phyloP scores from a whole-genome alignment of 2,797 vertebrate genomes.

The Benthosema pterotum region DNA sequence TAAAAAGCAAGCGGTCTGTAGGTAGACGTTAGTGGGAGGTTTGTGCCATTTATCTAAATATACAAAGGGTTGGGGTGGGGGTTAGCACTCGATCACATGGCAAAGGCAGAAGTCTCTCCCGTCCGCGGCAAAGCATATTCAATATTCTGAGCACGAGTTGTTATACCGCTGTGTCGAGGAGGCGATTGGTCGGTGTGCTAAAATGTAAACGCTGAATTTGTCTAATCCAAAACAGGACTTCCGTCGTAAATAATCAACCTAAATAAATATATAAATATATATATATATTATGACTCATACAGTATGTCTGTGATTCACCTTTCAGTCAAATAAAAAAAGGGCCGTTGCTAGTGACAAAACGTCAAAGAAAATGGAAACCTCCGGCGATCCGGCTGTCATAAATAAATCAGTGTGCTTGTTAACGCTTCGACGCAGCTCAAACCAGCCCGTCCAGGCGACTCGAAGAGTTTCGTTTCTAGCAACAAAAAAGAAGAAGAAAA shows the following conservation, averaged over 20 bases:
- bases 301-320: no score
- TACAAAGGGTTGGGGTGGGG: slow-evolving; percentile 19
- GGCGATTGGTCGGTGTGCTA: slow-evolving; percentile 9
- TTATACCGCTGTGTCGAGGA: slow-evolving; percentile 33
- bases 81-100: slow-evolving; percentile 48
- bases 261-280: no score
- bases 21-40: slow-evolving; percentile 38
- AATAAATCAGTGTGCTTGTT: no score
- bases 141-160: slow-evolving; percentile 19
- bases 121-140: slow-evolving; percentile 36
- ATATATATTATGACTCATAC: no score
- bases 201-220: slow-evolving; percentile 29
- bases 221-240: slow-evolving; percentile 28
- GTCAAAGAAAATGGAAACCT: no score
- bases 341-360: no score
- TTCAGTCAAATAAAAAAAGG: no score
- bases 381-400: no score
- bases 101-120: slow-evolving; percentile 43
- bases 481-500: no score
- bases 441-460: no score
- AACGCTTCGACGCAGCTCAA: no score
- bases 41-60: slow-evolving; percentile 61
- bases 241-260: slow-evolving; percentile 14
- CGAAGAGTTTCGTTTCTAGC: no score
- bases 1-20: slow-evolving; percentile 35